Conservation (phyloP, 2,888 invertebrate genomes). For the Eupsilia transversa region DNA sequence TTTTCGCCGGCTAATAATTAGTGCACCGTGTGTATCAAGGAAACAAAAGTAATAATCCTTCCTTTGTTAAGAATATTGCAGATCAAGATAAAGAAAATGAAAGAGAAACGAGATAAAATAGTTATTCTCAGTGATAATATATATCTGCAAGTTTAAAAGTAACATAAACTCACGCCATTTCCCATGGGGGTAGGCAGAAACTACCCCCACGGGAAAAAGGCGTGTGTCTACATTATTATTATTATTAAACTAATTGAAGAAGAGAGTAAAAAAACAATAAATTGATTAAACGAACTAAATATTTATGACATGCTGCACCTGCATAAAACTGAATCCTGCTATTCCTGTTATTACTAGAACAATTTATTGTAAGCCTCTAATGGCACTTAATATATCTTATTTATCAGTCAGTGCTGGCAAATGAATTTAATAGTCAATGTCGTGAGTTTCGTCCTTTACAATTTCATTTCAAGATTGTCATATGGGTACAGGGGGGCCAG, state of each 20-base stretch:
- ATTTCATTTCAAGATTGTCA: slow-evolving; percentile 16
- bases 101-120: neutral
- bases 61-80: slow-evolving; percentile 2
- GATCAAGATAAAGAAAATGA: neutral
- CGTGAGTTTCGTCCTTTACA: slow-evolving; percentile 27
- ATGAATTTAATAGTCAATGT: slow-evolving; percentile 10
- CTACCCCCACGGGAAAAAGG: too few species aligned
- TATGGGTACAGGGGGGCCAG: neutral
- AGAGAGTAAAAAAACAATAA: neutral
- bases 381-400: neutral
- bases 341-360: slow-evolving; percentile 4
- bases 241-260: neutral
- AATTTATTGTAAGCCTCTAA: neutral
- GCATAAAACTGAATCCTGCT: neutral
- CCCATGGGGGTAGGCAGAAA: too few species aligned
- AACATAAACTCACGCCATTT: too few species aligned
- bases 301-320: neutral
- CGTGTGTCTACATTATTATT: too few species aligned
- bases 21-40: slow-evolving; percentile 12
- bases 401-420: neutral
- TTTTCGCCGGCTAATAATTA: slow-evolving; percentile 34
- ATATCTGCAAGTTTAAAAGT: neutral
- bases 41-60: slow-evolving; percentile 2
- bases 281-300: neutral
- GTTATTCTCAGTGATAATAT: neutral